These are phyloP conservation scores for Aphaenogaster rudis DNA, from an alignment of 1,140 invertebrate genomes.

Conservation along the genomic window DNA sequence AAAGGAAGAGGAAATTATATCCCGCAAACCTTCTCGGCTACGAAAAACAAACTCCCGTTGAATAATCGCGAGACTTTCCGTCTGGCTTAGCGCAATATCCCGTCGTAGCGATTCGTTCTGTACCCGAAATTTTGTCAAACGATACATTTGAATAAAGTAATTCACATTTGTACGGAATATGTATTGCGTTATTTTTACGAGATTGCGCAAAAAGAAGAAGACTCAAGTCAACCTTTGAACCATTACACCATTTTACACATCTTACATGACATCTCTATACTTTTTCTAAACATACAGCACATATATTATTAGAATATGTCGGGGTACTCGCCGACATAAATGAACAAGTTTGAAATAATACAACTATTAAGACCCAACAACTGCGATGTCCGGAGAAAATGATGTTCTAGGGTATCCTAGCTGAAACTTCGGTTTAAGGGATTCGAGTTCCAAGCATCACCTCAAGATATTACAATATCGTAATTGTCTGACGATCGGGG, in stretches of 20 bases:
- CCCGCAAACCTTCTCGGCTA: conserved; percentile 24
- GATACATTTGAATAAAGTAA: conserved; percentile 75
- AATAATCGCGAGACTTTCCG: conserved; percentile 46
- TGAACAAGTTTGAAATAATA: conserved; percentile 8
- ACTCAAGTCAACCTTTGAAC: conserved; percentile 6
- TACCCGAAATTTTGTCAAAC: conserved; percentile 67
- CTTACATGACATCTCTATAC: not conserved
- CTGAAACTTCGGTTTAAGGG: conserved; percentile 8
- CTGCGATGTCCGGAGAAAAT: conserved; percentile 15
- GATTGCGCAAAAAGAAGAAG: not conserved
- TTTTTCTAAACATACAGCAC: not conserved
- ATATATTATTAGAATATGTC: not conserved
- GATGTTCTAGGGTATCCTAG: conserved; percentile 4
- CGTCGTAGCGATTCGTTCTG: conserved; percentile 60
- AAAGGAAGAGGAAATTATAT: not conserved
- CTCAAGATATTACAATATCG: conserved; percentile 43
- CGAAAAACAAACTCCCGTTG: conserved; percentile 30
- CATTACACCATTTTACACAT: not conserved
- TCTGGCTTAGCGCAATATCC: conserved; percentile 60
- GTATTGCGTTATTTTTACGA: conserved; percentile 43
- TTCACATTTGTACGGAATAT: conserved; percentile 74
- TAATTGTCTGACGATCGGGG: conserved; percentile 25
- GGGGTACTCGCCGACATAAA: not conserved
- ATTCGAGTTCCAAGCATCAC: conserved; percentile 12
- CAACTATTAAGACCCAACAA: conserved; percentile 2